These are phyloP conservation scores for Teleogryllus oceanicus DNA, from an alignment of 2,888 invertebrate genomes.

Conservation along the genomic window DNA sequence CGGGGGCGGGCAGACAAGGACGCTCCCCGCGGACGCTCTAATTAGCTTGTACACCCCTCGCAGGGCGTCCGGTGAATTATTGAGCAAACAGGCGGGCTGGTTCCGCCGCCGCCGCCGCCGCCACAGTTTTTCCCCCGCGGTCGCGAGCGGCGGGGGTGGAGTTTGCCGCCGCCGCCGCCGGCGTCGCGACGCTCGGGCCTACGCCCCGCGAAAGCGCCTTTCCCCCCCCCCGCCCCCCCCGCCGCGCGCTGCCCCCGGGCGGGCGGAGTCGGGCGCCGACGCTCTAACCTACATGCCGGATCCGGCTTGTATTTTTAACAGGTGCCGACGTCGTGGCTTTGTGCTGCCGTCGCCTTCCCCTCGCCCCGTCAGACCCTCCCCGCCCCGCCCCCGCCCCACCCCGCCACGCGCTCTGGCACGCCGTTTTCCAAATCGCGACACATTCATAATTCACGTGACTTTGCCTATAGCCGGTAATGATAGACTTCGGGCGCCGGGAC, in stretches of 20 bases:
- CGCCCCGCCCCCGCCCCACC: neutral
- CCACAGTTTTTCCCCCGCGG: neutral
- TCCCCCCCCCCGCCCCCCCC: neutral
- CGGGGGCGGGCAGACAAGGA: no score
- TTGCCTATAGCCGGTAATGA: neutral
- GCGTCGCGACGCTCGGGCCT: neutral
- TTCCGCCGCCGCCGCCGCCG: slow-evolving; percentile 7
- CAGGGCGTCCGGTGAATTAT: neutral
- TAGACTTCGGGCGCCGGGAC: neutral
- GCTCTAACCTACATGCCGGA: no score
- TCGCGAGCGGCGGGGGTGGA: neutral
- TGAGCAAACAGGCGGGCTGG: neutral
- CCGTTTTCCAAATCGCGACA: neutral
- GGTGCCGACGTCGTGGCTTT: no score
- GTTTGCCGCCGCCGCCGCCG: neutral
- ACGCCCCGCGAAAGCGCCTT: neutral
- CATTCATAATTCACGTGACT: neutral
- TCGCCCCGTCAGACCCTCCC: neutral
- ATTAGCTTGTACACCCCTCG: slow-evolving; percentile 18
- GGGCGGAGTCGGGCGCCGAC: no score
- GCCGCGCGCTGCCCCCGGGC: neutral
- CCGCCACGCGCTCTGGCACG: neutral
- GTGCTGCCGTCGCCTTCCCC: neutral
- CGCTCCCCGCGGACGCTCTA: neutral
- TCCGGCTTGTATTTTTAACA: no score